These are phyloP conservation scores for Mythimna albipuncta DNA, from an alignment of 2,888 invertebrate genomes.

Conservation along the genomic window DNA sequence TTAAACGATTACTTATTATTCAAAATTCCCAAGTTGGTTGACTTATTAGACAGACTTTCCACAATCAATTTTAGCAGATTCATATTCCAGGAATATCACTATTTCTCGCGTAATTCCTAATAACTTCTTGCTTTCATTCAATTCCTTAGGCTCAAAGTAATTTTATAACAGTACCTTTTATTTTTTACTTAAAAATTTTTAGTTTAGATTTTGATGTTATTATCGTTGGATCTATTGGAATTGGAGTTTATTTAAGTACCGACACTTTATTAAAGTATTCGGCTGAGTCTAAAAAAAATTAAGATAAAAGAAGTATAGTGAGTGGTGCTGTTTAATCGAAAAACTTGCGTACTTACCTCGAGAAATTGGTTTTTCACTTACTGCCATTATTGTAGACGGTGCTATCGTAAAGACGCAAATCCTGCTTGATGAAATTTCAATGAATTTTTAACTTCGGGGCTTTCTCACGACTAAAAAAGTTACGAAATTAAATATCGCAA, in stretches of 20 bases:
- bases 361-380: conserved; percentile 11
- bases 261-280: conserved; percentile 7
- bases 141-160: not conserved
- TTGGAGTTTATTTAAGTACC: conserved; percentile 18
- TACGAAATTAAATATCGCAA: conserved; percentile 32
- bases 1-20: too few relatives aligned
- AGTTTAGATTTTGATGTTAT: not conserved
- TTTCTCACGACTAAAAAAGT: conserved; percentile 29
- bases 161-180: not conserved
- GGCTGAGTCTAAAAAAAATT: not conserved
- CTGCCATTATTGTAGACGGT: not conserved
- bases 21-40: too few relatives aligned
- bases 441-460: conserved; percentile 20
- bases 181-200: not conserved
- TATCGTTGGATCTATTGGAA: conserved; percentile 12
- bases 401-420: not conserved
- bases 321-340: not conserved
- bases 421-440: conserved; percentile 2
- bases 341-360: not conserved
- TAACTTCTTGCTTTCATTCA: not conserved
- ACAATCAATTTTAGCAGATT: not conserved
- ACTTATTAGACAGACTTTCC: too few relatives aligned
- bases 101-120: not conserved
- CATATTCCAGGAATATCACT: not conserved
- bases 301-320: not conserved